Base-by-base conservation (phyloP, 1,140 invertebrate genomes). In the Odontomachus brunneus region DNA sequence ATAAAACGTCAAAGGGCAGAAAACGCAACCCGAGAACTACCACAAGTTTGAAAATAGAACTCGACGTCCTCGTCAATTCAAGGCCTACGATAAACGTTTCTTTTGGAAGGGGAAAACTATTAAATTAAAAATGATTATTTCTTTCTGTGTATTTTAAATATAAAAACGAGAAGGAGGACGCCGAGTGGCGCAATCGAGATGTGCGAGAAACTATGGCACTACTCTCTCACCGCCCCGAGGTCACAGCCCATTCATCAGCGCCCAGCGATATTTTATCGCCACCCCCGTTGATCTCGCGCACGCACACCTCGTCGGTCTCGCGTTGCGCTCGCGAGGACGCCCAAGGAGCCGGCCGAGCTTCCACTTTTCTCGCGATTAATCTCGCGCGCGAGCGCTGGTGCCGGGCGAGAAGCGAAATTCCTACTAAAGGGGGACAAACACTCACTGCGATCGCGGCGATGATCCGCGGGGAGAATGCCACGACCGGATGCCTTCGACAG, bases 401-500 rank as follows among this genome's bases (percentile, higher is more conserved):
- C 15, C 3, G 33, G 51, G 49, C 7, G 22, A 26, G 24, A 33
- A 71, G 75, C 69, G 24, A 63, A 72, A 74, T 85, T 78, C 49
- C 19, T 62, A 60, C 38, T 62, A 82, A 83, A 88, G 57, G 86
- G 62, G 86, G 62, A 75, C 83, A 86, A 44, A 89, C 87, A 91
- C 92, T 93, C 88, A 91, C 91, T 91, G 88, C 89, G 86, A 83
- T 88, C 86, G 84, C 84, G 49, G 85, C 89, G 91, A 87, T 87
- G 90, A 90, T 90, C 86, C 88, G 88, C 86, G 83, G 86, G 82
- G 86, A 91, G 91, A 91, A 93, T 92, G 90, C 38, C 89, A 92
- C 91, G 91, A 93, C 93, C 91, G 92, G 92, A 94, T 94, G 91
- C 92, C 92, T 91, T 92, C 91, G 87, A 90, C 92, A 91, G 90